Conservation (phyloP, 1,140 invertebrate genomes). For the Temnothorax longispinosus region DNA sequence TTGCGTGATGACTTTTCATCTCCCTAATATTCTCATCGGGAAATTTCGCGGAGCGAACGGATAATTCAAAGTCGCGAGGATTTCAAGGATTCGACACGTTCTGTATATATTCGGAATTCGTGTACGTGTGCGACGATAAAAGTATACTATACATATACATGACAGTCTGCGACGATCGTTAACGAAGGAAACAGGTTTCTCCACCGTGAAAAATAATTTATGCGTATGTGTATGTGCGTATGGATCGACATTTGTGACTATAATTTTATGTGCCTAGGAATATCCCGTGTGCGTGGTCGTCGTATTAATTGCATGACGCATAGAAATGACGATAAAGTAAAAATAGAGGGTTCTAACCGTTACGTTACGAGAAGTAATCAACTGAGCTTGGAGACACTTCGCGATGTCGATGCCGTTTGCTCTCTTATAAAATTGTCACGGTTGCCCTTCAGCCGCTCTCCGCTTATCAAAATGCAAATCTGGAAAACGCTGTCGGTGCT, state of each 20-base stretch:
- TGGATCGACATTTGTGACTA: constrained; percentile 29
- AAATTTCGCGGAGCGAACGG: constrained; percentile 10
- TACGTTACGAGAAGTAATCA: constrained; percentile 25
- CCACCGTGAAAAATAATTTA: constrained; percentile 40
- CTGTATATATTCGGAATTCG: not conserved
- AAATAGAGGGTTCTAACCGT: constrained; percentile 24
- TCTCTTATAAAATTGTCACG: constrained; percentile 38
- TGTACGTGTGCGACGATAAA: constrained; percentile 13
- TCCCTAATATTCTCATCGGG: not conserved
- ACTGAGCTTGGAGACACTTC: constrained; percentile 18
- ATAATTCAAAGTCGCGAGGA: constrained; percentile 18
- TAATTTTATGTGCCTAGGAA: constrained; percentile 2
- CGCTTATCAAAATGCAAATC: constrained; percentile 52
- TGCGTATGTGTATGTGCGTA: constrained; percentile 55
- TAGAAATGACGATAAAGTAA: constrained; percentile 14
- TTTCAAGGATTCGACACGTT: constrained; percentile 25
- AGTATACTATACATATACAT: constrained; percentile 35
- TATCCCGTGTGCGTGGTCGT: constrained; percentile 21
- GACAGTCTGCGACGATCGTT: constrained; percentile 29
- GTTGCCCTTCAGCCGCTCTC: not conserved
- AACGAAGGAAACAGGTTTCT: constrained; percentile 29
- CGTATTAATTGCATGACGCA: not conserved
- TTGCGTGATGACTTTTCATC: not conserved
- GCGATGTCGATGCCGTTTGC: constrained; percentile 6
- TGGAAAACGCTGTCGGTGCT: constrained; percentile 11